Evolutionary conservation across 2,888 invertebrate species (phyloP).

Genomic region (Zeuzera pyrina): DNA sequence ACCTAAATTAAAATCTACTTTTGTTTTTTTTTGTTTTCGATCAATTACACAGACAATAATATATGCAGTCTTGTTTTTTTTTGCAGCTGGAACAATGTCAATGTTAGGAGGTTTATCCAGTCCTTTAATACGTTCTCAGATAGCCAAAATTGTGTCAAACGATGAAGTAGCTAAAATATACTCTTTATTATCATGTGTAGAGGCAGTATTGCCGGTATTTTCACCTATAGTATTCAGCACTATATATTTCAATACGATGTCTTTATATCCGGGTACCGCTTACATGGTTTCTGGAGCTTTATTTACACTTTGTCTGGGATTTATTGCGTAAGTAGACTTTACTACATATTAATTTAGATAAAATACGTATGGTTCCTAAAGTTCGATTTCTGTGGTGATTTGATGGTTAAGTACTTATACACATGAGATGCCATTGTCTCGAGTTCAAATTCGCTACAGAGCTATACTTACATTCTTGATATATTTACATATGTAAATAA

Average conservation of each 20-base stretch:
- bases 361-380: background rate
- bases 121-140: slow-evolving; percentile 14
- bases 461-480: no score
- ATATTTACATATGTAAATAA: background rate
- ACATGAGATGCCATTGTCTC: no score
- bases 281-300: slow-evolving; percentile 11
- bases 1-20: no score
- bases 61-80: no score
- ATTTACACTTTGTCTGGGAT: slow-evolving; percentile 9
- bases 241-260: slow-evolving; percentile 9
- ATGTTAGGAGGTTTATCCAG: slow-evolving; percentile 11
- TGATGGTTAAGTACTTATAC: no score
- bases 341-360: background rate
- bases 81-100: slow-evolving; percentile 13
- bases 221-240: slow-evolving; percentile 12
- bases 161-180: slow-evolving; percentile 13
- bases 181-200: slow-evolving; percentile 11
- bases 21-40: background rate
- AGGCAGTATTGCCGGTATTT: slow-evolving; percentile 12
- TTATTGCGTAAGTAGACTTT: slow-evolving; percentile 12
- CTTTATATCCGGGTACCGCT: slow-evolving; percentile 11
- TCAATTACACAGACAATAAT: background rate
- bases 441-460: no score
- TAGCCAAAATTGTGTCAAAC: slow-evolving; percentile 12
- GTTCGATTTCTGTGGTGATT: background rate